Evolutionary conservation across 2,113 vertebrate species (phyloP).

Genomic region (Oryzias melastigma): DNA sequence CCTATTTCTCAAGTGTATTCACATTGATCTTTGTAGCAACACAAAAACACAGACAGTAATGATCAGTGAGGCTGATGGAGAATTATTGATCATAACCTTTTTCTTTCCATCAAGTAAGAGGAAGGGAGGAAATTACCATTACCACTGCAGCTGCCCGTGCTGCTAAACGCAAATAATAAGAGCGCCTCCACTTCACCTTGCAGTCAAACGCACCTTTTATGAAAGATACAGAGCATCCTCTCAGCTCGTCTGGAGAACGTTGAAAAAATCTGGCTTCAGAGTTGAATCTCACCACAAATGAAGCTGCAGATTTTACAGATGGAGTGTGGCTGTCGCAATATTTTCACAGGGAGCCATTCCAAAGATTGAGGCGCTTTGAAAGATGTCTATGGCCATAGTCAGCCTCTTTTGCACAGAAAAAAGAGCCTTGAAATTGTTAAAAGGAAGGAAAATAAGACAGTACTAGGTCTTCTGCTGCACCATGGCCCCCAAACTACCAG

Average conservation of each 20-base stretch:
- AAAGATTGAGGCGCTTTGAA: too few species aligned
- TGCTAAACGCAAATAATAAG: constrained; percentile 1
- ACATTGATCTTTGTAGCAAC: constrained; percentile 56
- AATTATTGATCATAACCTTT: constrained; percentile 49
- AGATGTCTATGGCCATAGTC: too few species aligned
- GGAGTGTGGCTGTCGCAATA: constrained; percentile 35
- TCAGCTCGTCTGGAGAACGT: constrained; percentile 2
- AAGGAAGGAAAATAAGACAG: neutral
- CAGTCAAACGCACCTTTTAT: constrained; percentile 11
- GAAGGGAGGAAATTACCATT: constrained; percentile 16
- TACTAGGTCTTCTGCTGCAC: neutral
- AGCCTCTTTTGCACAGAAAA: too few species aligned
- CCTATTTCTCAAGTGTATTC: constrained; percentile 41
- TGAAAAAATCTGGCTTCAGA: too few species aligned
- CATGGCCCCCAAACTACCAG: neutral
- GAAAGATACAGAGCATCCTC: neutral
- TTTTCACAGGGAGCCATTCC: constrained; percentile 26
- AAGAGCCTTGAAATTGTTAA: too few species aligned
- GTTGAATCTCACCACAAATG: too few species aligned
- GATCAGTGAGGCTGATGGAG: constrained; percentile 49
- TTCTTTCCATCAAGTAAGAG: constrained; percentile 11
- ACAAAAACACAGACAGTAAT: constrained; percentile 42
- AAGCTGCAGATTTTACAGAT: constrained; percentile 23
- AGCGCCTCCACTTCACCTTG: constrained; percentile 2
- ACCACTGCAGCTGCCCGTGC: neutral